A percentile compares a stretch with the other conserved stretches of the same genome.
Conservation (phyloP, 2,113 vertebrate genomes). For the Megaptera novaeangliae region DNA sequence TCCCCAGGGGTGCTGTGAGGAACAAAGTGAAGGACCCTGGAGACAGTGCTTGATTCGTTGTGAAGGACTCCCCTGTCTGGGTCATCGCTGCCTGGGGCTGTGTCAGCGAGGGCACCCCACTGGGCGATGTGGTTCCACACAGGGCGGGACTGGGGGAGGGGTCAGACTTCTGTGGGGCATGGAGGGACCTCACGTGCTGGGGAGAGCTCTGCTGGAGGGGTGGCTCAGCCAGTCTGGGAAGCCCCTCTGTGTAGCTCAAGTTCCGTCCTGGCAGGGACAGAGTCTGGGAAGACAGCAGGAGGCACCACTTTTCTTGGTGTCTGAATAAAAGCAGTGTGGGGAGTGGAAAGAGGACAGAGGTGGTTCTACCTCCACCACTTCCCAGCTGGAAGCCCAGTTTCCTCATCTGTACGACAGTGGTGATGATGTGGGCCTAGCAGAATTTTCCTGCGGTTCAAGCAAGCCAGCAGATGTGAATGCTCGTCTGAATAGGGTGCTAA, state of each 20-base stretch:
- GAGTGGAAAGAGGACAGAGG: not conserved
- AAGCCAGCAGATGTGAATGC: not conserved
- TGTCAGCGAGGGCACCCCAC: not conserved
- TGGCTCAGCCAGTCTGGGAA: not conserved
- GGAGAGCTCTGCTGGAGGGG: not conserved
- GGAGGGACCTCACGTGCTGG: not conserved
- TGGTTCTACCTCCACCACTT: fast-evolving
- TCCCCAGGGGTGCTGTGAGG: not conserved
- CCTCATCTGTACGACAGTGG: not conserved
- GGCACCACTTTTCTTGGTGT: not conserved
- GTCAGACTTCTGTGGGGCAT: fast-evolving
- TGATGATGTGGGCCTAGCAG: not conserved
- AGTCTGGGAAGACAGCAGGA: not conserved
- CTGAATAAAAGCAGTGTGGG: not conserved
- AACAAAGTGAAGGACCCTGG: not conserved
- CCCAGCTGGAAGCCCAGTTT: not conserved
- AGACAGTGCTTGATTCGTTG: not conserved
- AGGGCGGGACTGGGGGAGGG: not conserved
- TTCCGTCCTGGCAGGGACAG: not conserved
- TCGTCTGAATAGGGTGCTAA: not conserved
- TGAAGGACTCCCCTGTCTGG: not conserved
- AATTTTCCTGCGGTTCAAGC: not conserved
- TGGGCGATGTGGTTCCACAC: too few relatives aligned
- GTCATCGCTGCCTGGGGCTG: not conserved
- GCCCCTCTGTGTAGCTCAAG: not conserved